Evolutionary conservation across 2,888 invertebrate genomes (phyloP).

Genomic region (Busseola fusca): DNA sequence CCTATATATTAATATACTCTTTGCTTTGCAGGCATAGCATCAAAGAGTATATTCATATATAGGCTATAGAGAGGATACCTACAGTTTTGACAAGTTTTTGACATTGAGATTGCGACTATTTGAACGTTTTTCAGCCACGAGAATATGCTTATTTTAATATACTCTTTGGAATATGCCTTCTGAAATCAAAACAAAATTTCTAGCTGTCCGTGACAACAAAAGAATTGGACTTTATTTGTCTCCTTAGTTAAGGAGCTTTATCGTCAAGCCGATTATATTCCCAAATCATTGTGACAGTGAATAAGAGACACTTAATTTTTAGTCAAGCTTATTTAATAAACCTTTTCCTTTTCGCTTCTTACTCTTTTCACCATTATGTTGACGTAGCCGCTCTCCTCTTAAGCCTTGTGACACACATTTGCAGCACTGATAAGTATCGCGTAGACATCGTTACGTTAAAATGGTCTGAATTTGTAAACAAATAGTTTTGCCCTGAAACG

Average conservation of each 20-base stretch:
- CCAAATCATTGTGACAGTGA: slow-evolving; percentile 3
- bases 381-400: background rate
- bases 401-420: slow-evolving; percentile 1
- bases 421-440: slow-evolving; percentile 47
- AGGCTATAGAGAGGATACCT: no score
- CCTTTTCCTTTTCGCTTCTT: background rate
- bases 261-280: slow-evolving; percentile 24
- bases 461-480: slow-evolving; percentile 29
- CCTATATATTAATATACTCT: no score
- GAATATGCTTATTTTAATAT: no score
- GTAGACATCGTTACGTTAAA: slow-evolving; percentile 38
- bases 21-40: no score
- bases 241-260: slow-evolving; percentile 6
- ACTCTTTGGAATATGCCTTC: no score
- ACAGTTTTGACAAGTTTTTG: no score
- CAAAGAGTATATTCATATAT: no score
- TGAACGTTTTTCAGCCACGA: no score
- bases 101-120: no score
- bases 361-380: background rate
- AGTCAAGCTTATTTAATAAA: background rate
- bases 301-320: slow-evolving; percentile 5
- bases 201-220: slow-evolving; percentile 2
- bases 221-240: slow-evolving; percentile 15
- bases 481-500: slow-evolving; percentile 22
- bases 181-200: background rate